These are phyloP conservation scores for Portunus trituberculatus DNA, from an alignment of 1,140 invertebrate genomes.

Conservation along the genomic window DNA sequence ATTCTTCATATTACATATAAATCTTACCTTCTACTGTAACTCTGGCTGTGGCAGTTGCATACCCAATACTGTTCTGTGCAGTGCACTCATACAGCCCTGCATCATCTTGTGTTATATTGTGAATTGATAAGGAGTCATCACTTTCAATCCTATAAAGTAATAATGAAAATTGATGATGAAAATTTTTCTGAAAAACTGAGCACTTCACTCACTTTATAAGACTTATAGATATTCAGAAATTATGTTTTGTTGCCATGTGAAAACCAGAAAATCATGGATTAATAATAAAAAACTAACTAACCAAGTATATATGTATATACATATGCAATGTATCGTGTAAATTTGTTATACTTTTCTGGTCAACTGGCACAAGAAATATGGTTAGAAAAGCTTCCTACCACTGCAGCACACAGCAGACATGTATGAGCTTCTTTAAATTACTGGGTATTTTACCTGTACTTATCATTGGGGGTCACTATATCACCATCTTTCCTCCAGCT, in stretches of 20 bases:
- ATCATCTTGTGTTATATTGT: conserved; percentile 87
- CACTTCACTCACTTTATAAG: neutral
- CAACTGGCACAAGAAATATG: too few relatives aligned
- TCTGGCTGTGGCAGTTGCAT: conserved; percentile 86
- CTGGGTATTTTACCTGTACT: conserved; percentile 38
- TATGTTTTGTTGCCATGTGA: too few relatives aligned
- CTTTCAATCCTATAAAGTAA: conserved; percentile 61
- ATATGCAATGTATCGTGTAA: neutral
- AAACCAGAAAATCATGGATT: neutral
- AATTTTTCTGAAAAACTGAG: neutral
- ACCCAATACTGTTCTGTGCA: conserved; percentile 89
- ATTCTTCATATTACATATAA: neutral
- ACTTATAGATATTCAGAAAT: too few relatives aligned
- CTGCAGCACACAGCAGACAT: too few relatives aligned
- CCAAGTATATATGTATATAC: neutral
- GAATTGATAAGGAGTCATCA: conserved; percentile 85
- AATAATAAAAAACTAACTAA: neutral
- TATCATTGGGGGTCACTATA: conserved; percentile 8
- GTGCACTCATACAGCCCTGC: conserved; percentile 94
- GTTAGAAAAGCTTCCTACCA: too few relatives aligned
- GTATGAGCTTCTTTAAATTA: too few relatives aligned
- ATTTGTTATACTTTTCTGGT: neutral
- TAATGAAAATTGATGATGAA: neutral
- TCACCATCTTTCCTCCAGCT: conserved; percentile 87
- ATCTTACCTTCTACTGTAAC: conserved; percentile 85